Base-by-base conservation (phyloP, 2,113 vertebrate genomes). In the Sinocyclocheilus anshuiensis region DNA sequence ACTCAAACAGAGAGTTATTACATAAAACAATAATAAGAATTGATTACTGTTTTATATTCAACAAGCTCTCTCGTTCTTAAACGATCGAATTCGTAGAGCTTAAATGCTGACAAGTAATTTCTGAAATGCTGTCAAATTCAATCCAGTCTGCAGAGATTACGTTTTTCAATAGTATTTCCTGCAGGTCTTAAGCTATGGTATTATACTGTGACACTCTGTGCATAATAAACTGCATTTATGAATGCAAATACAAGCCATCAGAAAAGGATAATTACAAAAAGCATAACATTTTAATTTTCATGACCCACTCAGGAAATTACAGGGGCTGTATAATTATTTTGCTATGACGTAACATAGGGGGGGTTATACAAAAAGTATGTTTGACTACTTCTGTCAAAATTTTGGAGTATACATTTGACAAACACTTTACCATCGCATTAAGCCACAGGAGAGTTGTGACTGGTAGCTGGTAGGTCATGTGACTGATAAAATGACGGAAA, bases 31-130 rank as follows among this genome's bases (percentile, higher is more conserved):
- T 24, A 67, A 81, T 50, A 67, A 67, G 33, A 80, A 80, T 81
- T 81, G 79, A 67, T 81, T 81, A 42, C 33, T 61, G 57, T 63
- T 61, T 76, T 29, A 42, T 63, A 33, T 36, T 55, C 15, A 18
- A 67, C 45, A 24, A 79, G 29, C 76, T 24, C 45, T 71, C 15
- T 9, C 26, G 10, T 15, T 61, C 39, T 26, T 26, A 77, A 18
- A n/a, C 57, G 24, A 18, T 29, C 8, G 15, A 33, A 45, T 48
- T 76, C 45, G 11, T 11, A 33, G 18, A 42, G 82, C 48, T 45
- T 12, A 55, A 55, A 83, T 48, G 24, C 72, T 84, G 83, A 84
- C 55, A 61, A 76, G 55, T 63, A 1, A 84, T 84, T 84, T 84
- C 39, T 11, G 39, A 84, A 22, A 65, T 18, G 26, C 42, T 67